These are phyloP conservation scores for Atopsyche davidsoni DNA, from an alignment of 1,140 invertebrate genomes.

Conservation along the genomic window DNA sequence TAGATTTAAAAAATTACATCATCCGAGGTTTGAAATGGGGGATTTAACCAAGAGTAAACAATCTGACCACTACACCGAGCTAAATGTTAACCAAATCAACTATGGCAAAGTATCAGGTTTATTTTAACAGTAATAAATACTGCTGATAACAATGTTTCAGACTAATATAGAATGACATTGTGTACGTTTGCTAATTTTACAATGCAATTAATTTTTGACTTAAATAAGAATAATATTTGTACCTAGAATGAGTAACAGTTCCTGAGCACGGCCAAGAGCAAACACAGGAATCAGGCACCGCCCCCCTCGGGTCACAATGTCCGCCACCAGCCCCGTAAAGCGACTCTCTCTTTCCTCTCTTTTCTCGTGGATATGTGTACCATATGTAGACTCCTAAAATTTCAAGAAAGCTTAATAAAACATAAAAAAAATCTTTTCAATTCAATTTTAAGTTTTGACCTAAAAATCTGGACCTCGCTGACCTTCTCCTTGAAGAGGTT, in stretches of 20 bases:
- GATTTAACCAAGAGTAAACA: no score
- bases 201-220: background rate
- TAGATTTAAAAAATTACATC: no score
- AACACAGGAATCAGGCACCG: conserved; percentile 98
- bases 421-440: conserved; percentile 2
- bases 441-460: background rate
- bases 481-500: no score
- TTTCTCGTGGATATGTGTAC: conserved; percentile 98
- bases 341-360: conserved; percentile 91
- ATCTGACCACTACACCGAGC: no score
- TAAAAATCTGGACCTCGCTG: no score
- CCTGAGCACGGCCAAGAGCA: conserved; percentile 95
- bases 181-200: no score
- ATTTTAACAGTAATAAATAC: no score
- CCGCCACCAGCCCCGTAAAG: conserved; percentile 92
- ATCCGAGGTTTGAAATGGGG: no score
- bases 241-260: conserved; percentile 89
- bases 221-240: conserved; percentile 10
- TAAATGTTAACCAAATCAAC: no score
- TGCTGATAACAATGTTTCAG: no score
- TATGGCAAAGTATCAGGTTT: no score
- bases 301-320: conserved; percentile 93
- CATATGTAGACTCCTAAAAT: conserved; percentile 92
- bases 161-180: no score
- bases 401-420: background rate